Evolutionary conservation across 2,113 vertebrate species (phyloP).

Genomic region (Pycnonotus jocosus): DNA sequence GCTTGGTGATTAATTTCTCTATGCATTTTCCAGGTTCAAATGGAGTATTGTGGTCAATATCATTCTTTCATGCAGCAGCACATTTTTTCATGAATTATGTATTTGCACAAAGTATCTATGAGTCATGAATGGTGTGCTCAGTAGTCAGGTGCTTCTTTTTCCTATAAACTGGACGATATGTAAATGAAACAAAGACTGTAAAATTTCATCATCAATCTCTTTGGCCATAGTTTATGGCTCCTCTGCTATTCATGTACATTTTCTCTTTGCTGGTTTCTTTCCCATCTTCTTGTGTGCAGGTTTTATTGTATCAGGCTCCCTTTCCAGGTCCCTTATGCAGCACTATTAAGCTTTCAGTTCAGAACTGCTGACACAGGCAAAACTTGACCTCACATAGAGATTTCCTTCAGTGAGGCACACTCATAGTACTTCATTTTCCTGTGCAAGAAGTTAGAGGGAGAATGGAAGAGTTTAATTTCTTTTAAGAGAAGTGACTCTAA

Average conservation of each 20-base stretch:
- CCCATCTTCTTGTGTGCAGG: background rate
- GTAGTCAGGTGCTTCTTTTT: background rate
- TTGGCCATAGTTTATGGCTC: background rate
- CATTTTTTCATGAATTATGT: background rate
- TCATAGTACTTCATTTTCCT: background rate
- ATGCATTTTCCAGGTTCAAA: background rate
- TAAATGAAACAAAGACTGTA: background rate
- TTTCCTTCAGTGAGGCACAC: background rate
- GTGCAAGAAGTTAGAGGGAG: background rate
- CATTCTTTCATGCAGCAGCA: background rate
- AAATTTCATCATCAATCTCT: background rate
- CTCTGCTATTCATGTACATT: background rate
- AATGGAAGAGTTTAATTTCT: background rate
- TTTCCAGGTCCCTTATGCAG: background rate
- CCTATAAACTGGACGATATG: background rate
- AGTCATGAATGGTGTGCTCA: background rate
- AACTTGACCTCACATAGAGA: background rate
- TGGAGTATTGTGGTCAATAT: background rate
- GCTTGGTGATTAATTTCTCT: constrained; percentile 17
- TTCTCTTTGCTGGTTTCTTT: background rate
- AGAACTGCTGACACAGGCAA: background rate
- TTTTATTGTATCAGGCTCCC: background rate
- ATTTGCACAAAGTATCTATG: background rate
- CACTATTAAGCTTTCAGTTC: background rate
- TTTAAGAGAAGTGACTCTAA: background rate